Evolutionary conservation across 2,888 invertebrate genomes (phyloP).

Genomic region (Eristalinus sepulchralis): DNA sequence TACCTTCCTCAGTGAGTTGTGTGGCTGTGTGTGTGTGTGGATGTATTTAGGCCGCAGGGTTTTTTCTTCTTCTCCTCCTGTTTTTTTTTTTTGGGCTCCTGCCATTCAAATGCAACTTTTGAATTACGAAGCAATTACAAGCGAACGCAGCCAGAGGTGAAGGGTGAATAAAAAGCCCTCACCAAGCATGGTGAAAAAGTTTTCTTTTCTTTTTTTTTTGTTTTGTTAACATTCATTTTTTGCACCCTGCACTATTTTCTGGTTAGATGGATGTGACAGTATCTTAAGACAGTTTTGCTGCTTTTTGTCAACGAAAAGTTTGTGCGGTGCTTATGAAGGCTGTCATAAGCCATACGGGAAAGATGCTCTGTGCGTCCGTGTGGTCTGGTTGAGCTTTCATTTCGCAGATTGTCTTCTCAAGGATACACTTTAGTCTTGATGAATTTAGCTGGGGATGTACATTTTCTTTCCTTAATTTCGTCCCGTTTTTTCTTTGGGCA

Average conservation of each 20-base stretch:
- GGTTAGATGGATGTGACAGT: constrained; percentile 40
- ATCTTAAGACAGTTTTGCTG: constrained; percentile 19
- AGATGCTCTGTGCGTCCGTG: background rate
- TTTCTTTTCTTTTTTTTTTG: background rate
- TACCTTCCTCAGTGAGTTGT: constrained; percentile 28
- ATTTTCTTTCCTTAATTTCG: background rate
- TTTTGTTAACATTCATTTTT: background rate
- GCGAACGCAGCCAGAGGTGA: constrained; percentile 45
- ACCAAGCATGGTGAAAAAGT: constrained; percentile 5
- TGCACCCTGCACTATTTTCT: constrained; percentile 20
- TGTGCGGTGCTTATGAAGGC: constrained; percentile 33
- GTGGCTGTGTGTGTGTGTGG: no score
- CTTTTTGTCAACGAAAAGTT: background rate
- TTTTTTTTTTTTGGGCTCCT: constrained; percentile 7
- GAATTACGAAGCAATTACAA: constrained; percentile 33
- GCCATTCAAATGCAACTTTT: constrained; percentile 6
- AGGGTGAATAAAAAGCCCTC: constrained; percentile 18
- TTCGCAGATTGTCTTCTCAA: background rate
- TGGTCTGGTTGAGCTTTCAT: background rate
- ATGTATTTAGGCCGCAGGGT: constrained; percentile 57
- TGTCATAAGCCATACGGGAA: constrained; percentile 21
- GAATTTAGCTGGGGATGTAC: background rate
- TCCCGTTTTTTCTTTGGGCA: background rate
- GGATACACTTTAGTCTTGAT: background rate
- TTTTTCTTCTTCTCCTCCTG: background rate